Percentiles rank a stretch among this genome's conserved stretches.
Evolutionary conservation across 2,888 invertebrate genomes (phyloP).

Genomic region (Sepioteuthis lessoniana): DNA sequence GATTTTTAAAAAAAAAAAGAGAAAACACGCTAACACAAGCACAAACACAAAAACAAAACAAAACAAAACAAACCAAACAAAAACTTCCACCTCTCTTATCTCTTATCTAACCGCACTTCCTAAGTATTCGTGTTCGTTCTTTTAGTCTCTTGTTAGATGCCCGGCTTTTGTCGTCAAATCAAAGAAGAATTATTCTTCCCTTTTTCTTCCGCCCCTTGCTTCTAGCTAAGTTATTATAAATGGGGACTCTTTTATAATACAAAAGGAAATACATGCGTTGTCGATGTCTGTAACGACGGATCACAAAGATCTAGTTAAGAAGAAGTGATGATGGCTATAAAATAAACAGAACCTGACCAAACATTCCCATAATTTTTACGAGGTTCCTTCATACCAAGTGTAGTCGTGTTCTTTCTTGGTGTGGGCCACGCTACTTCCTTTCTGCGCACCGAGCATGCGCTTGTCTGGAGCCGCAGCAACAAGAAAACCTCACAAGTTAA

Average conservation of each 20-base stretch:
- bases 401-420: not conserved
- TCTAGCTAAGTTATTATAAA: not conserved
- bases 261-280: not conserved
- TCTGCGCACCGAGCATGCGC: constrained; percentile 9
- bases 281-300: not conserved
- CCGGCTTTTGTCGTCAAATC: not conserved
- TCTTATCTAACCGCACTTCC: no score
- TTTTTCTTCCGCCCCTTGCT: not conserved
- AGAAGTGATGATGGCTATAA: not conserved
- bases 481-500: not conserved
- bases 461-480: not conserved
- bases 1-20: no score
- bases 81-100: not conserved
- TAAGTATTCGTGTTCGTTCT: not conserved
- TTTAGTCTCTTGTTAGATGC: not conserved
- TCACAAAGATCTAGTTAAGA: not conserved
- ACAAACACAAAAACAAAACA: no score
- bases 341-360: not conserved
- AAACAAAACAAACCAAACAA: no score
- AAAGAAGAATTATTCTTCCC: not conserved
- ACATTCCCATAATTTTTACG: not conserved
- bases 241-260: not conserved
- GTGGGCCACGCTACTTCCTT: constrained; percentile 33
- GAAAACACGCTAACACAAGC: not conserved
- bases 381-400: not conserved